Conservation (phyloP, 2,888 invertebrate species). For the Eupeodes latifasciatus region DNA sequence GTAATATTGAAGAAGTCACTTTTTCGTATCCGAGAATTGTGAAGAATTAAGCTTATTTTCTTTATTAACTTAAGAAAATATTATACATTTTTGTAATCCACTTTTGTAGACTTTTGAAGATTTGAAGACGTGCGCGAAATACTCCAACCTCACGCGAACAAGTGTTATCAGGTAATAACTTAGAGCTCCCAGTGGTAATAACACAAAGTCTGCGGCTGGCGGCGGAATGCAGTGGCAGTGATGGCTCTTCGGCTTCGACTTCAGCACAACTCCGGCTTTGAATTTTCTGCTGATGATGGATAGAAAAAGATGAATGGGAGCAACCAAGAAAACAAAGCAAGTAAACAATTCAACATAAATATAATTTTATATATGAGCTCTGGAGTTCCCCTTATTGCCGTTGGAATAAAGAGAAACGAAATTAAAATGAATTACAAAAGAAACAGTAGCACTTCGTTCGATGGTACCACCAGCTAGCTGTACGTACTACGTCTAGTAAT, state of each 20-base stretch:
- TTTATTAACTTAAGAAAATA: too few species aligned
- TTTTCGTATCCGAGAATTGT: too few species aligned
- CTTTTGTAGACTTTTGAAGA: neutral
- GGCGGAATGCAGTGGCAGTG: constrained; percentile 6
- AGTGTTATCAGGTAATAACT: constrained; percentile 75
- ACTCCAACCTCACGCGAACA: constrained; percentile 68
- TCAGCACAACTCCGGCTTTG: neutral
- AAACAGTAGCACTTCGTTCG: constrained; percentile 60
- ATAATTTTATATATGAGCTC: neutral
- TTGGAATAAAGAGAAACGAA: constrained; percentile 37
- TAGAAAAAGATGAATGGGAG: constrained; percentile 59
- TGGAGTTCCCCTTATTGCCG: constrained; percentile 4
- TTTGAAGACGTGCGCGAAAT: constrained; percentile 52
- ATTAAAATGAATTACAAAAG: constrained; percentile 38
- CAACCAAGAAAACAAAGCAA: constrained; percentile 45
- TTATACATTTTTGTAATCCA: too few species aligned
- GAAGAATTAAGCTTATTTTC: too few species aligned
- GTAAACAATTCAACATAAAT: constrained; percentile 14
- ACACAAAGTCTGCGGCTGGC: constrained; percentile 47
- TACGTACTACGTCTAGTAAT: constrained; percentile 10
- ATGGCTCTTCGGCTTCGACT: constrained; percentile 18
- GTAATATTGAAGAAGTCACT: too few species aligned
- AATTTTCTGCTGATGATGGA: constrained; percentile 10
- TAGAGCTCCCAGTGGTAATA: constrained; percentile 59
- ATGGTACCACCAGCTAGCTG: constrained; percentile 22